Conservation (phyloP, 2,888 invertebrate genomes). For the Geophilus truncorum region DNA sequence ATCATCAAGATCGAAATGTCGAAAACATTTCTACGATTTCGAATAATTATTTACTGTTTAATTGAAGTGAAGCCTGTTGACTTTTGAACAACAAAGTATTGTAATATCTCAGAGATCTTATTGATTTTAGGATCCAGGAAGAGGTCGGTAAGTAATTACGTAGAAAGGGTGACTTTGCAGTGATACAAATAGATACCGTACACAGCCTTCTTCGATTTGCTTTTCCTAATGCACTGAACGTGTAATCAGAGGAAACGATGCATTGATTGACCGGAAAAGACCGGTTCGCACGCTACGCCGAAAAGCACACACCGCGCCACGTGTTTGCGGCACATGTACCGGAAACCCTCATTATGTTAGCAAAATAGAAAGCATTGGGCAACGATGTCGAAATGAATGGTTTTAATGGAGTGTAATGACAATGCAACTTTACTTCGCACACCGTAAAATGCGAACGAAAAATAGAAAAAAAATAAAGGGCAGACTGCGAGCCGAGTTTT, state of each 20-base stretch:
- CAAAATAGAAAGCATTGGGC: not conserved
- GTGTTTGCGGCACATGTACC: not conserved
- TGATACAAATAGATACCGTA: constrained; percentile 19
- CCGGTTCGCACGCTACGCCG: not conserved
- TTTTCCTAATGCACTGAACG: not conserved
- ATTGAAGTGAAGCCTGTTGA: constrained; percentile 1
- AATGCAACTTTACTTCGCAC: not conserved
- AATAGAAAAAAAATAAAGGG: not conserved
- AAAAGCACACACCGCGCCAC: not conserved
- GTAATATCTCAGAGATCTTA: not conserved
- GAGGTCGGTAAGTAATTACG: not conserved
- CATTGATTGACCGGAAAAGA: constrained; percentile 20
- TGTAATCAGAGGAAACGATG: constrained; percentile 20
- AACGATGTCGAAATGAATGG: not conserved
- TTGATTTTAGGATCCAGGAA: not conserved
- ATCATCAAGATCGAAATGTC: too few species aligned
- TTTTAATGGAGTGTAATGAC: constrained; percentile 6
- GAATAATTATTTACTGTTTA: not conserved
- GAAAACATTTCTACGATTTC: not conserved
- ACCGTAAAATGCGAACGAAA: not conserved
- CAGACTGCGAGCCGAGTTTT: not conserved
- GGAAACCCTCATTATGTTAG: not conserved
- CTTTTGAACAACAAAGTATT: not conserved
- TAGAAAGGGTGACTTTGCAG: constrained; percentile 3
- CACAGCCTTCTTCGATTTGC: not conserved